Percentiles rank a stretch among this genome's conserved stretches.
phyloP scores from a whole-genome alignment of 2,888 invertebrate genomes.

The Julus scanicus region DNA sequence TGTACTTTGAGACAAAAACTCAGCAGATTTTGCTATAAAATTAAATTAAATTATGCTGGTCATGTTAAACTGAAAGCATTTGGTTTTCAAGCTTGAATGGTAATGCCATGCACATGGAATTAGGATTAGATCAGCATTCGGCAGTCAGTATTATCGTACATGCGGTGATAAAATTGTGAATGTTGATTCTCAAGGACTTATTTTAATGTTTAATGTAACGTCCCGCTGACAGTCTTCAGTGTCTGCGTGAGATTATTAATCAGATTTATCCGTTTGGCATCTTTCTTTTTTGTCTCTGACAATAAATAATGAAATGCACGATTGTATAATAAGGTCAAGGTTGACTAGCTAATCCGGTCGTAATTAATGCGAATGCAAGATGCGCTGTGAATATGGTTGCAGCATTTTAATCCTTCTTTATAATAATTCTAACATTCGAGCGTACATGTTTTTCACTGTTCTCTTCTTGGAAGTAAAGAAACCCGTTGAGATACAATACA shows the following conservation, averaged over 20 bases:
- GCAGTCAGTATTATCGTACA: not conserved
- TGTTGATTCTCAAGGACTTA: not conserved
- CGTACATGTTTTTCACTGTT: too few relatives aligned
- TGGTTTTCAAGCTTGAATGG: not conserved
- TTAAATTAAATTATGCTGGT: too few relatives aligned
- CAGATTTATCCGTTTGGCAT: not conserved
- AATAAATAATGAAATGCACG: conserved; percentile 9
- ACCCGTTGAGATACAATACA: too few relatives aligned
- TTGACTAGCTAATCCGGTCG: not conserved
- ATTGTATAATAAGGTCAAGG: conserved; percentile 11
- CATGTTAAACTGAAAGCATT: too few relatives aligned
- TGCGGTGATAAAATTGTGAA: not conserved
- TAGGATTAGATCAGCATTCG: not conserved
- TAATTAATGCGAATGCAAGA: conserved; percentile 9
- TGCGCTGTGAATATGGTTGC: not conserved
- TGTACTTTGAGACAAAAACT: too few relatives aligned
- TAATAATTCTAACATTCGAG: too few relatives aligned
- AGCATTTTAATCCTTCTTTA: not conserved
- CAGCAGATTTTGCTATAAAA: too few relatives aligned
- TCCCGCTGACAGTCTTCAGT: not conserved
- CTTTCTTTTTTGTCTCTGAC: not conserved
- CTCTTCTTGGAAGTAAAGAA: too few relatives aligned
- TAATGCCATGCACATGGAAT: not conserved
- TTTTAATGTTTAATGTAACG: not conserved
- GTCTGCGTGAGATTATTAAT: not conserved